A percentile compares a stretch with the other conserved stretches of the same genome.
Conservation (phyloP, 2,113 vertebrate genomes). For the Podarcis muralis region DNA sequence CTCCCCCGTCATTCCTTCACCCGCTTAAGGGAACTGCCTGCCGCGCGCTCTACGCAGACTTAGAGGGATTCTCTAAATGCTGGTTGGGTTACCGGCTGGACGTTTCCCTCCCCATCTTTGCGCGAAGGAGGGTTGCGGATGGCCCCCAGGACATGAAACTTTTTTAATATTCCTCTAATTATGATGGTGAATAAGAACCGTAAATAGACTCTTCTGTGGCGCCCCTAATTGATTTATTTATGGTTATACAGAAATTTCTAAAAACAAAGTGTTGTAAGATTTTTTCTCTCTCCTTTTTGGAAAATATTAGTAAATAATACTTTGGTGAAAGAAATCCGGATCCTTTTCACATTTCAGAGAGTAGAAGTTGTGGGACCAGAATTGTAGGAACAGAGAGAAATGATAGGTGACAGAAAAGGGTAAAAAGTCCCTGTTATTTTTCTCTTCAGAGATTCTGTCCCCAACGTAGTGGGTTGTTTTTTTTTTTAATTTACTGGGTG, state of each 20-base stretch:
- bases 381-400: too few species aligned
- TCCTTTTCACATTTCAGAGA: neutral
- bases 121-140: neutral
- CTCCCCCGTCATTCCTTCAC: too few species aligned
- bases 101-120: neutral
- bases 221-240: neutral
- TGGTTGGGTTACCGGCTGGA: too few species aligned
- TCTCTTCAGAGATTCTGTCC: neutral
- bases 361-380: neutral
- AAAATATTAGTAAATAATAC: neutral
- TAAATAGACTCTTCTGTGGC: neutral
- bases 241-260: neutral
- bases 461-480: neutral
- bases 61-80: neutral
- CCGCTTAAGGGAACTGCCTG: too few species aligned
- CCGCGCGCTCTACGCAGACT: neutral
- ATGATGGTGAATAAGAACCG: neutral
- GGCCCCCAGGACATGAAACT: neutral
- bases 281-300: neutral
- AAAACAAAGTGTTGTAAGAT: neutral
- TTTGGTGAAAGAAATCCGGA: too few species aligned
- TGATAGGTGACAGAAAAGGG: neutral
- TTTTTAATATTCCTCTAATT: neutral
- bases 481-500: too few species aligned
- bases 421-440: neutral